A percentile compares a stretch with the other conserved stretches of the same genome.
These are phyloP conservation scores for Chromobotia macracanthus DNA, from an alignment of 2,797 vertebrate species.

Conservation along the genomic window DNA sequence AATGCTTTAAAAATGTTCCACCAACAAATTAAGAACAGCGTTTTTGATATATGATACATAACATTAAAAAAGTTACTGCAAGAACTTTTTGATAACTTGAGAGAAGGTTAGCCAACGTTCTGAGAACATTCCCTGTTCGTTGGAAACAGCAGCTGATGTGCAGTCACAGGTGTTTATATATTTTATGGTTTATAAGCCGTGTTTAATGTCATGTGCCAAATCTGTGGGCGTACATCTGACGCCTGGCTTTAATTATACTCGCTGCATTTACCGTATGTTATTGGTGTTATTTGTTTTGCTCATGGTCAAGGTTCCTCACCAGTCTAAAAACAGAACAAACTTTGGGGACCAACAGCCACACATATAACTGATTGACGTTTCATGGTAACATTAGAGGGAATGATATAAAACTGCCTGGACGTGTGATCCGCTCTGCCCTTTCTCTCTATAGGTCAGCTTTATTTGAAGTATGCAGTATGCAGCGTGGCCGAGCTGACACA, in stretches of 20 bases:
- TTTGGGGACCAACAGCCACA: constrained; percentile 3
- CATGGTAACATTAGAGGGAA: constrained; percentile 41
- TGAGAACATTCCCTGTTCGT: too few species aligned
- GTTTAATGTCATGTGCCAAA: too few species aligned
- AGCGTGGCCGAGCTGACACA: constrained; percentile 47
- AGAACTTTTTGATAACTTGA: too few species aligned
- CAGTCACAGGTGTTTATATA: too few species aligned
- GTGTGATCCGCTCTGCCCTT: constrained; percentile 39
- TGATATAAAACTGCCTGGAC: constrained; percentile 36
- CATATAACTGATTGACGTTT: constrained; percentile 18
- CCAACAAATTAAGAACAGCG: too few species aligned
- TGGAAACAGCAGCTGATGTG: too few species aligned
- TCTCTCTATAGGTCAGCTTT: constrained; percentile 47
- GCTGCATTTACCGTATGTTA: background rate
- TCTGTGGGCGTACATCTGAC: background rate
- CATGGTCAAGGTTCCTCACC: background rate
- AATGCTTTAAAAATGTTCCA: too few species aligned
- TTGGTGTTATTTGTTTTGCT: constrained; percentile 7
- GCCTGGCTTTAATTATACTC: background rate
- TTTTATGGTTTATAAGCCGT: too few species aligned
- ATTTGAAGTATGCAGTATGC: constrained; percentile 47
- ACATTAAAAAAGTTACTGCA: too few species aligned
- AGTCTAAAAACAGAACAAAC: background rate
- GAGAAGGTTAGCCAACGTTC: too few species aligned
- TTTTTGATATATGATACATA: too few species aligned